Conservation (phyloP, 2,797 vertebrate genomes). For the Masticophis lateralis region DNA sequence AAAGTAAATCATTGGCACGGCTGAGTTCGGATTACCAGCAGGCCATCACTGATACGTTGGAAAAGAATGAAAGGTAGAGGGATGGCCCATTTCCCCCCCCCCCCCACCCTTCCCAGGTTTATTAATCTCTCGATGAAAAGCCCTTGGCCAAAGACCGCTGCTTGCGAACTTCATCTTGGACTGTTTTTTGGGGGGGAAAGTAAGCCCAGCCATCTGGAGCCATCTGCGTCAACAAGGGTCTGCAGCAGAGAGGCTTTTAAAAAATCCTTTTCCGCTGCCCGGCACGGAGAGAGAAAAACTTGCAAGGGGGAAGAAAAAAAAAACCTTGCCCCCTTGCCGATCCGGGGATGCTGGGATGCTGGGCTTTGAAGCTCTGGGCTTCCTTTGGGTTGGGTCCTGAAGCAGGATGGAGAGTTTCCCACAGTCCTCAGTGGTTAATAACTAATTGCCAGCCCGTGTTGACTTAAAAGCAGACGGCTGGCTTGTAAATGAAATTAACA, state of each 20-base stretch:
- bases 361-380: not conserved
- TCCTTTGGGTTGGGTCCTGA: not conserved
- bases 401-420: not conserved
- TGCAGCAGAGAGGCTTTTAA: not conserved
- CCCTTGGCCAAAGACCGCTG: not conserved
- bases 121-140: not conserved
- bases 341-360: not conserved
- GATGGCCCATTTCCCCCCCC: too few relatives aligned
- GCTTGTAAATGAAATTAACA: conserved; percentile 52
- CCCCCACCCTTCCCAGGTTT: rapidly evolving
- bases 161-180: not conserved
- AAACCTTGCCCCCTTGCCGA: too few relatives aligned
- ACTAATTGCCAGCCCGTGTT: conserved; percentile 8
- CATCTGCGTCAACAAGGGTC: not conserved
- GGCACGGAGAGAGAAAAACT: not conserved
- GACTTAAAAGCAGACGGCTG: conserved; percentile 28
- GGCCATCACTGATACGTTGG: not conserved
- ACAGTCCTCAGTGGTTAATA: not conserved
- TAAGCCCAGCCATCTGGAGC: not conserved
- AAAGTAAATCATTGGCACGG: not conserved
- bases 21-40: not conserved
- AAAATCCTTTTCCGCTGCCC: not conserved
- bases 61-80: not conserved
- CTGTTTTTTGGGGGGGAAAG: not conserved
- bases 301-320: too few relatives aligned